These are phyloP conservation scores for Orius insidiosus DNA, from an alignment of 1,140 invertebrate species.

Conservation along the genomic window DNA sequence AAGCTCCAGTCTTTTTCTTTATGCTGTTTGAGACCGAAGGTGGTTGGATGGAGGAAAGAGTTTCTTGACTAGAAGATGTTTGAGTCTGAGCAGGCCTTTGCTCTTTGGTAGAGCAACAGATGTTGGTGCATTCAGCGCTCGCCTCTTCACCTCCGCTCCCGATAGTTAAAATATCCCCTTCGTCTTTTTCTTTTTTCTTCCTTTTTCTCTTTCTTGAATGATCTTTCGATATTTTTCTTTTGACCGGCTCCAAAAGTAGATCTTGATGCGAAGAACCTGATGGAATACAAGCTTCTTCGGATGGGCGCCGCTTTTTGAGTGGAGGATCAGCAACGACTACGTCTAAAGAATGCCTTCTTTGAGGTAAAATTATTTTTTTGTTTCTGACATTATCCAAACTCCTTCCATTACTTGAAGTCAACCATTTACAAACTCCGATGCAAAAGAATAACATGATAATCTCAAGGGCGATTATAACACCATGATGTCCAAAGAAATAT, in stretches of 20 bases:
- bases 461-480: conserved; percentile 32
- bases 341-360: conserved; percentile 7
- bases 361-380: background rate
- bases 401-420: conserved; percentile 13
- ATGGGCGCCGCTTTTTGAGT: conserved; percentile 42
- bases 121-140: conserved; percentile 16
- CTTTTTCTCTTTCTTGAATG: conserved; percentile 23
- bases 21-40: conserved; percentile 26
- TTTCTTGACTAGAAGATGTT: conserved; percentile 13
- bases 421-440: conserved; percentile 29
- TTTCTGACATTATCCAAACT: conserved; percentile 7
- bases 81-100: conserved; percentile 22
- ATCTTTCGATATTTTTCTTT: conserved; percentile 15
- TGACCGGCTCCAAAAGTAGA: conserved; percentile 28
- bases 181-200: conserved; percentile 29
- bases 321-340: conserved; percentile 6
- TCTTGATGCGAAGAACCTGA: conserved; percentile 28
- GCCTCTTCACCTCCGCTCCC: conserved; percentile 24
- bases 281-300: conserved; percentile 58
- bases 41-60: conserved; percentile 17
- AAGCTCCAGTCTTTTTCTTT: conserved; percentile 31
- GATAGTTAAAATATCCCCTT: conserved; percentile 21
- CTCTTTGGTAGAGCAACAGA: conserved; percentile 30
- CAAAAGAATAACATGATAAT: conserved; percentile 31
- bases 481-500: conserved; percentile 29